Conservation (phyloP, 1,140 invertebrate genomes). For the Zaprionus davidi region DNA sequence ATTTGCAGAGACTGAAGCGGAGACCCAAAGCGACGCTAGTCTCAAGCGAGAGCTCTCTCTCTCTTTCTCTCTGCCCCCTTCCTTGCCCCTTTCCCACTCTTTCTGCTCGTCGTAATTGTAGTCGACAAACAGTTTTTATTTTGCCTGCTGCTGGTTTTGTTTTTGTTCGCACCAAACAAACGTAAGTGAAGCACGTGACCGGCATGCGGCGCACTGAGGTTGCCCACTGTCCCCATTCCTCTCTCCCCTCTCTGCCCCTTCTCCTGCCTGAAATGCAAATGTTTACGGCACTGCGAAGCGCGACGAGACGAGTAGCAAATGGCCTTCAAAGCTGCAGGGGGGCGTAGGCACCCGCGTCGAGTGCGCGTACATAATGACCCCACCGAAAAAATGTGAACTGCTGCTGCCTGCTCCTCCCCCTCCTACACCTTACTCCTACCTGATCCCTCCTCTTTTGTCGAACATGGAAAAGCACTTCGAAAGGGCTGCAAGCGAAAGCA, state of each 20-base stretch:
- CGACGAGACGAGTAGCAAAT: constrained; percentile 35
- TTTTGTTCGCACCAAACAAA: constrained; percentile 33
- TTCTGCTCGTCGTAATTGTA: constrained; percentile 28
- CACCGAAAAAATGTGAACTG: constrained; percentile 26
- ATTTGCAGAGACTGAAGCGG: constrained; percentile 14
- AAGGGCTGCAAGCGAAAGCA: constrained; percentile 58
- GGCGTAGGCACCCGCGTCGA: constrained; percentile 8
- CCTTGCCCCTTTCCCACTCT: background rate
- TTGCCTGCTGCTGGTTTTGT: background rate
- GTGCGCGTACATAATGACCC: constrained; percentile 34
- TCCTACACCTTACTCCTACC: background rate
- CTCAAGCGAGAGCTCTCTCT: constrained; percentile 3
- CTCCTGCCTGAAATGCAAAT: constrained; percentile 58
- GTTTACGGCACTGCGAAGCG: constrained; percentile 61
- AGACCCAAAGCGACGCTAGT: background rate
- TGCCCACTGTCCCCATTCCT: background rate
- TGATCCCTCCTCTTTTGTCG: background rate
- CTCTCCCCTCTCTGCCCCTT: background rate
- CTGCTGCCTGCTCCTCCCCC: background rate
- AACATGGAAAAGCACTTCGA: constrained; percentile 62
- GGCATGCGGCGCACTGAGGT: constrained; percentile 16
- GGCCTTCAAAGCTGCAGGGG: constrained; percentile 40
- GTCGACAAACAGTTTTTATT: constrained; percentile 34
- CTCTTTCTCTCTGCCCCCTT: background rate
- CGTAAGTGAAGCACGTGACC: constrained; percentile 45